Evolutionary conservation across 2,797 vertebrate species (phyloP).

Genomic region (Onychomys torridus): DNA sequence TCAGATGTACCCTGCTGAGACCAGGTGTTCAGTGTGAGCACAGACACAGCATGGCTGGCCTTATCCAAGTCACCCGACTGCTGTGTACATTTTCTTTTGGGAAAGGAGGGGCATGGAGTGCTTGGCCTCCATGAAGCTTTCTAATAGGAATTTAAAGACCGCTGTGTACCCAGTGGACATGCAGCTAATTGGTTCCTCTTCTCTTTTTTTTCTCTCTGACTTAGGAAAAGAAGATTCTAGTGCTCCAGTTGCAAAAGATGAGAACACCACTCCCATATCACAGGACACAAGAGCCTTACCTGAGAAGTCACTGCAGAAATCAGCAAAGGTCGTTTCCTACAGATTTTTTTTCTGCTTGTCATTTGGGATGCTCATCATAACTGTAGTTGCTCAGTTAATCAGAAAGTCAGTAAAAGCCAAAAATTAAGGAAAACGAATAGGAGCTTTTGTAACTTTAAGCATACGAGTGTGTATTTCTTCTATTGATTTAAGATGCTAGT

Average conservation of each 20-base stretch:
- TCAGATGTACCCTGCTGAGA: not conserved
- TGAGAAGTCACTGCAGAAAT: slow-evolving; percentile 92
- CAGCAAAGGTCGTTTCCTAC: slow-evolving; percentile 92
- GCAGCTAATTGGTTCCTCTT: not conserved
- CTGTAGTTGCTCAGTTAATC: slow-evolving; percentile 12
- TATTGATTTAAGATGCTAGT: slow-evolving; percentile 9
- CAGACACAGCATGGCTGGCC: not conserved
- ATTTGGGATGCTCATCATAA: not conserved
- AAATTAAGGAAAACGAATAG: slow-evolving; percentile 30
- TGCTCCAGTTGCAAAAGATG: slow-evolving; percentile 68
- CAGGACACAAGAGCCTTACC: slow-evolving; percentile 82
- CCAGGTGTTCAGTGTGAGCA: not conserved
- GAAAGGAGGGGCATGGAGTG: not conserved
- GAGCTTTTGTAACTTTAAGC: slow-evolving; percentile 12
- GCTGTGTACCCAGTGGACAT: not conserved
- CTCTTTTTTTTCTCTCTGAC: slow-evolving; percentile 34
- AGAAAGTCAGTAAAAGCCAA: not conserved
- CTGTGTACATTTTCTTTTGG: not conserved
- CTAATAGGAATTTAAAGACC: slow-evolving; percentile 16
- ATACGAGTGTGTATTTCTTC: not conserved
- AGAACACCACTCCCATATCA: slow-evolving; percentile 60
- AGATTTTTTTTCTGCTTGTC: slow-evolving; percentile 33
- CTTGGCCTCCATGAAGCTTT: not conserved
- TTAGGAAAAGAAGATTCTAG: slow-evolving; percentile 79
- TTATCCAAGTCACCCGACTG: not conserved